Base-by-base conservation (phyloP, 2,797 vertebrate species). In the Hemibagrus guttatus region DNA sequence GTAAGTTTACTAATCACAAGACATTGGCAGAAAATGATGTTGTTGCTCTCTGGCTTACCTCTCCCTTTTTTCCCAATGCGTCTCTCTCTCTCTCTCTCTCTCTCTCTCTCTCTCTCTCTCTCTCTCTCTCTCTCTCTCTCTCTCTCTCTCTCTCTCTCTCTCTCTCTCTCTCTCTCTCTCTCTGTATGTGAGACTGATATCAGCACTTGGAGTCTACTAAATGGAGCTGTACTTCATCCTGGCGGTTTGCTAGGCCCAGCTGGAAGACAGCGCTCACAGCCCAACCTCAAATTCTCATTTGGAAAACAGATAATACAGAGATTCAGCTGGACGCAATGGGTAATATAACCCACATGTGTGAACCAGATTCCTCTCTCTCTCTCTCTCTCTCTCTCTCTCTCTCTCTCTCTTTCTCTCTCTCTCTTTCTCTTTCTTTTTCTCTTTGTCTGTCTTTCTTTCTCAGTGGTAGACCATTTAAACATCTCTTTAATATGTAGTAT, bases 331-430 rank as follows among this genome's bases (percentile, higher is more conserved):
- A 90, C 64, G 78, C 74, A 81, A 84, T 49, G 42, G 71, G 49
- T 90, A 90, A 91, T 89, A 69, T 35, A 88, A 61, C 84, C 83
- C 87, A 91, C 88, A 87, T 89, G 88, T 90, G 87, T 81, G 75
- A 86, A 59, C 64, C 82, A 85, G 87, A 90, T 66, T 42, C 69
- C 69, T 31, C 21, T 19, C 35, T n/a, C 21, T 14, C 72, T 58
- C 13, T 52, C 54, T 23, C 19, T 2, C 26, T 19, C 0, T 54
- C 7, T 35, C 49, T 76, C 21, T 74, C 46, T 54, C 46, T 75
- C 12, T 52, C 46, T 19, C 2, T 42, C 21, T 69, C 14, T 11
- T 26, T 61, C 59, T 61, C 21, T 26, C 59, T 61, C 23, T 54
- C 54, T 54, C 7, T 49, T 49, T 59, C 19, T 21, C 58, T 21